A percentile compares a stretch with the other conserved stretches of the same genome.
Conservation (phyloP, 2,888 invertebrate genomes). For the Pemphredon lugubris region DNA sequence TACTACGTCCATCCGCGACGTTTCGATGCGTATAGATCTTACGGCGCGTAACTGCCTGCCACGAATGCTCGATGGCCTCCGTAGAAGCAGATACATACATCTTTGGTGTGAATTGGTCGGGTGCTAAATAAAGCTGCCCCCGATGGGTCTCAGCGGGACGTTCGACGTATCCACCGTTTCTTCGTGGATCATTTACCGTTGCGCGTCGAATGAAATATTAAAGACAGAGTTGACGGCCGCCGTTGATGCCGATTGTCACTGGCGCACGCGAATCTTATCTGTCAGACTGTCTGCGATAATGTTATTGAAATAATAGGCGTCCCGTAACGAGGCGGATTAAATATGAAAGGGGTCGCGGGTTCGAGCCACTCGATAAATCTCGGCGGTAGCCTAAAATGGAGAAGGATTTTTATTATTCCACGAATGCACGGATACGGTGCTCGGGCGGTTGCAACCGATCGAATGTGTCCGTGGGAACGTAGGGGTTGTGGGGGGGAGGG, state of each 20-base stretch:
- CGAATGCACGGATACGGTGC: no score
- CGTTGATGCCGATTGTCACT: constrained; percentile 35
- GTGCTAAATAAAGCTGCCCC: constrained; percentile 45
- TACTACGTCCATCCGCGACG: constrained; percentile 30
- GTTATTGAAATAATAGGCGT: constrained; percentile 28
- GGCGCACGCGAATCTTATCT: constrained; percentile 19
- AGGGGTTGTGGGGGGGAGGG: no score
- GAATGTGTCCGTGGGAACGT: no score
- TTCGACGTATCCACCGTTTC: constrained; percentile 18
- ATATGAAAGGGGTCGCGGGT: constrained; percentile 15
- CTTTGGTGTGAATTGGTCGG: constrained; percentile 51
- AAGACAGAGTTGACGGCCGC: constrained; percentile 28
- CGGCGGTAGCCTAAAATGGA: not conserved
- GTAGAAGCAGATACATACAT: constrained; percentile 47
- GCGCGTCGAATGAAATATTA: constrained; percentile 18
- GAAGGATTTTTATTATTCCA: not conserved
- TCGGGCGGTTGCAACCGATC: no score
- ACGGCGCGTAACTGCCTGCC: constrained; percentile 34
- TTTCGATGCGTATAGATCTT: constrained; percentile 43
- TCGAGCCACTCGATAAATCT: not conserved
- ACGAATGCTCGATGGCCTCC: constrained; percentile 36
- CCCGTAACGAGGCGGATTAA: not conserved
- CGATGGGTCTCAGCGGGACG: constrained; percentile 43
- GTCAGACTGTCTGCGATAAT: constrained; percentile 36
- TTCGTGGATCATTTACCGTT: constrained; percentile 43